These are phyloP conservation scores for Scleropages formosus DNA, from an alignment of 2,797 vertebrate species.

Conservation along the genomic window DNA sequence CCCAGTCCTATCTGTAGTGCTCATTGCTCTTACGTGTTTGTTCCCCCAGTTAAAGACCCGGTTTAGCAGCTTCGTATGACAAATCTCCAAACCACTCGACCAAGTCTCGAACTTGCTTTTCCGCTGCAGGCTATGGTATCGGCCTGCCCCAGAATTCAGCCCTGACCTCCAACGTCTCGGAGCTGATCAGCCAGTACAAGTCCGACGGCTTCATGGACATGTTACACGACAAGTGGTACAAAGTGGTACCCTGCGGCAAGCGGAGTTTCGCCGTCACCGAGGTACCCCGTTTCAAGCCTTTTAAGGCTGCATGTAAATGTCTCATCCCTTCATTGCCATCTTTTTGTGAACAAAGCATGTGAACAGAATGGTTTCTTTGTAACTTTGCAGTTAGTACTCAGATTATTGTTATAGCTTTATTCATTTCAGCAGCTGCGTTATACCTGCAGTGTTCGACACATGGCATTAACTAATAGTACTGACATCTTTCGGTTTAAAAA, in stretches of 20 bases:
- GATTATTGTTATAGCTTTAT: too few species aligned
- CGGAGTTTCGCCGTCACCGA: constrained; percentile 93
- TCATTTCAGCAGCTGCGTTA: too few species aligned
- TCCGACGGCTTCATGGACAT: constrained; percentile 97
- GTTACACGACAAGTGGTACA: constrained; percentile 99
- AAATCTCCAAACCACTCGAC: not conserved
- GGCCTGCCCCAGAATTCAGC: constrained; percentile 93
- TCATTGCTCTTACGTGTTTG: not conserved
- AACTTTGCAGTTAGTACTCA: too few species aligned
- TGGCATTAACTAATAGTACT: too few species aligned
- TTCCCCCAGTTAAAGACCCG: not conserved
- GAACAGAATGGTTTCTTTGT: too few species aligned
- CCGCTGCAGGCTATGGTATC: constrained; percentile 86
- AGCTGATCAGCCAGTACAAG: constrained; percentile 95
- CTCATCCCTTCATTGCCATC: too few species aligned
- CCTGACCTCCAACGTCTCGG: constrained; percentile 92
- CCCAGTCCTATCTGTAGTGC: not conserved
- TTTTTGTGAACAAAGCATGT: too few species aligned
- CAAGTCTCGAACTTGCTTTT: not conserved
- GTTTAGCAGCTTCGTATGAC: not conserved
- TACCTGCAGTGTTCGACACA: too few species aligned
- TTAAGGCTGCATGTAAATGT: too few species aligned
- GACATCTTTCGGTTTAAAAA: too few species aligned
- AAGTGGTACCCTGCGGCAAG: constrained; percentile 94
- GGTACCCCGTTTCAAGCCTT: constrained; percentile 62